A percentile compares a stretch with the other conserved stretches of the same genome.
Conservation (phyloP, 2,888 invertebrate genomes). For the Tiphia femorata region DNA sequence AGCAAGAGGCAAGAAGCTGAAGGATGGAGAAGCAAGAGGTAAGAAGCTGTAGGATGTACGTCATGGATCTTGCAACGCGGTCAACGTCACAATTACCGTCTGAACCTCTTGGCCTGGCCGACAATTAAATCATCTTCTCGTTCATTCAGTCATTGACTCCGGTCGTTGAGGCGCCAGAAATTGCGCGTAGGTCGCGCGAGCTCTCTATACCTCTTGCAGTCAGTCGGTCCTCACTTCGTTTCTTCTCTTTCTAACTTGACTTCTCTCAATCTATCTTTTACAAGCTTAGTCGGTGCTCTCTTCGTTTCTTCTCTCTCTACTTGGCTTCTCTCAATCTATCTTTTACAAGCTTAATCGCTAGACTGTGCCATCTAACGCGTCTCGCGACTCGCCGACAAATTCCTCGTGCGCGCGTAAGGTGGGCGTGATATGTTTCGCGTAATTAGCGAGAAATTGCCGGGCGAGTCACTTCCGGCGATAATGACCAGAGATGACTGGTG, state of each 20-base stretch:
- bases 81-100: conserved; percentile 36
- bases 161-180: conserved; percentile 44
- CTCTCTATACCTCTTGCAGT: too few species aligned
- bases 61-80: conserved; percentile 18
- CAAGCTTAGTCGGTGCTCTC: neutral
- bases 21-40: neutral
- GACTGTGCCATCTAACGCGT: neutral
- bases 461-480: conserved; percentile 38
- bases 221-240: conserved; percentile 16
- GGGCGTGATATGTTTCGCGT: conserved; percentile 26
- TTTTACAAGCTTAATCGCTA: neutral
- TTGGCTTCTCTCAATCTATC: conserved; percentile 9
- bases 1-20: neutral
- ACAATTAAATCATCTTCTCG: conserved; percentile 60
- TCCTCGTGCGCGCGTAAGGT: conserved; percentile 15
- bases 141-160: conserved; percentile 52
- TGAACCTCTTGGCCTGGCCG: conserved; percentile 49
- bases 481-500: too few species aligned
- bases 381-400: conserved; percentile 5
- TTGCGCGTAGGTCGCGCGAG: conserved; percentile 55
- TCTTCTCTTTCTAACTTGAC: conserved; percentile 12
- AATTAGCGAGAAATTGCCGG: conserved; percentile 30
- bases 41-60: conserved; percentile 1
- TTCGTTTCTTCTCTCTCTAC: conserved; percentile 3
- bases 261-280: conserved; percentile 3